Percentiles rank a stretch among this genome's conserved stretches.
Conservation (phyloP, 2,113 vertebrate genomes). For the Siniperca knerii region DNA sequence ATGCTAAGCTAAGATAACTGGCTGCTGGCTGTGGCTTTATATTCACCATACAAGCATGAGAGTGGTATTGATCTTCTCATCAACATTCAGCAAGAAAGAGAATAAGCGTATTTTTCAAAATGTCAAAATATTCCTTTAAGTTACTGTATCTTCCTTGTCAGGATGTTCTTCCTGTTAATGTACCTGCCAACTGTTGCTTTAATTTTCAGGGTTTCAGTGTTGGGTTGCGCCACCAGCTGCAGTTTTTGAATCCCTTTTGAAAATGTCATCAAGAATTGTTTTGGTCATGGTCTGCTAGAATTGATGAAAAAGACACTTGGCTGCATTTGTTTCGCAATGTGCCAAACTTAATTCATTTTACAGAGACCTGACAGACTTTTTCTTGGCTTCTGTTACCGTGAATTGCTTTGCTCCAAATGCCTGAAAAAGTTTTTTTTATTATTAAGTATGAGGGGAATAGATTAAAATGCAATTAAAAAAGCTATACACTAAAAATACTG, state of each 20-base stretch:
- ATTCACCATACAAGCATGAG: too few relatives aligned
- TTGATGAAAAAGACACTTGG: background rate
- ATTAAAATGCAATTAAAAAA: constrained; percentile 4
- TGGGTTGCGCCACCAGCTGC: background rate
- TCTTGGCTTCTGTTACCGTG: background rate
- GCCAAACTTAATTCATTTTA: background rate
- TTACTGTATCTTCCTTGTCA: background rate
- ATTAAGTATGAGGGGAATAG: background rate
- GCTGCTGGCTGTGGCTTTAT: too few relatives aligned
- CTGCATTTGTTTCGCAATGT: background rate
- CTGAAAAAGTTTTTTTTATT: background rate
- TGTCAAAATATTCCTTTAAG: background rate
- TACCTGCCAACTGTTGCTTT: background rate
- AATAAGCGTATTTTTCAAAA: too few relatives aligned
- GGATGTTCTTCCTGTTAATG: background rate
- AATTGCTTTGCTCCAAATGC: constrained; percentile 1
- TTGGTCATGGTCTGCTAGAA: background rate
- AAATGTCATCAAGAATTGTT: background rate
- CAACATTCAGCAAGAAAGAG: too few relatives aligned
- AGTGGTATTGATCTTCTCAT: too few relatives aligned
- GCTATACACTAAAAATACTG: background rate
- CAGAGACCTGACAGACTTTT: background rate
- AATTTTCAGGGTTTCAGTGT: background rate
- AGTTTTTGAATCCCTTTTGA: background rate
- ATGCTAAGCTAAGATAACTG: too few relatives aligned